A percentile compares a stretch with the other conserved stretches of the same genome.
Conservation (phyloP, 2,888 invertebrate species). For the Escarpia spicata region DNA sequence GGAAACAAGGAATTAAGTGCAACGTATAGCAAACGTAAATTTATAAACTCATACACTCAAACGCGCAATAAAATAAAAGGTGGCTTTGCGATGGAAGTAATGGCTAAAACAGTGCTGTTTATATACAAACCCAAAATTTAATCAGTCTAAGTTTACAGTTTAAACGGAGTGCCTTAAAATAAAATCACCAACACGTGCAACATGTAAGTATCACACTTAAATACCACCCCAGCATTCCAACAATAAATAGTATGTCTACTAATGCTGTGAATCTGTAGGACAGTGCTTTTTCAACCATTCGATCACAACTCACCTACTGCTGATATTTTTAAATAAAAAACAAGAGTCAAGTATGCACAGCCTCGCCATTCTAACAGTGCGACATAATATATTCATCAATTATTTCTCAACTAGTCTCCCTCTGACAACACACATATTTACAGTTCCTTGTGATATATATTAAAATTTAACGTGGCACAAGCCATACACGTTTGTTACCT, state of each 20-base stretch:
- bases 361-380: not conserved
- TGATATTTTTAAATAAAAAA: not conserved
- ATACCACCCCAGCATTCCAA: not conserved
- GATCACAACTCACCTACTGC: not conserved
- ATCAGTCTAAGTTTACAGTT: not conserved
- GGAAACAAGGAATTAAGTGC: not conserved
- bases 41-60: not conserved
- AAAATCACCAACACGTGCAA: no score
- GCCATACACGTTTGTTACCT: not conserved
- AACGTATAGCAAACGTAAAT: not conserved
- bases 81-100: not conserved
- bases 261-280: not conserved
- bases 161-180: not conserved
- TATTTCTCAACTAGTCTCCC: not conserved
- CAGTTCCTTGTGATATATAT: not conserved
- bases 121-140: not conserved
- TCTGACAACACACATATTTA: not conserved
- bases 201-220: not conserved
- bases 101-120: not conserved
- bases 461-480: not conserved
- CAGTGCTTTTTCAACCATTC: not conserved
- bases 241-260: not conserved
- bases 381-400: not conserved
- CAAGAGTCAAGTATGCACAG: not conserved
- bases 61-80: not conserved